Conservation (phyloP, 2,113 vertebrate species). For the Cyprinodon variegatus region DNA sequence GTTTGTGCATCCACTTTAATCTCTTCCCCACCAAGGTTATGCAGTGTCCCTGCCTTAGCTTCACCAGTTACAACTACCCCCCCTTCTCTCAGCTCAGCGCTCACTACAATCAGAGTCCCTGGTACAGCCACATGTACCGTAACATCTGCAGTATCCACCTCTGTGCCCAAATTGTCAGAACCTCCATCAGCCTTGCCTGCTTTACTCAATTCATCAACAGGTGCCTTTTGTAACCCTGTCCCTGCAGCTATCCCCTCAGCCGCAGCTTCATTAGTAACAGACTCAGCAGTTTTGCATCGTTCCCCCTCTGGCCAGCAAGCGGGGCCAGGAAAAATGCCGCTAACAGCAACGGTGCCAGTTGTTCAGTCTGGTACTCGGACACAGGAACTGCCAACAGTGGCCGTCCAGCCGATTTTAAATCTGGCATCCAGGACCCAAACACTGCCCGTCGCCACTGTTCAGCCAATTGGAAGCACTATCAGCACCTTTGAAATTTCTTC, state of each 20-base stretch:
- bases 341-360: constrained; percentile 48
- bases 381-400: constrained; percentile 78
- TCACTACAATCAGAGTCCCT: constrained; percentile 26
- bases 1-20: constrained; percentile 32
- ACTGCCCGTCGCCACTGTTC: constrained; percentile 81
- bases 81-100: constrained; percentile 22
- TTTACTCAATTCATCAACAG: constrained; percentile 26
- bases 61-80: constrained; percentile 34
- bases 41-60: constrained; percentile 22
- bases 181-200: constrained; percentile 38
- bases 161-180: constrained; percentile 33
- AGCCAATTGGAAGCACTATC: constrained; percentile 76
- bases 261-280: constrained; percentile 68
- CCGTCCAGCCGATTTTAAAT: constrained; percentile 80
- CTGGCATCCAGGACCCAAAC: constrained; percentile 73
- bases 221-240: constrained; percentile 18
- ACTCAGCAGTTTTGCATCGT: constrained; percentile 33
- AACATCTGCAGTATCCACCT: constrained; percentile 19
- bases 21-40: constrained; percentile 31
- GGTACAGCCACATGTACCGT: constrained; percentile 17
- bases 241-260: constrained; percentile 11
- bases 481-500: constrained; percentile 70
- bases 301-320: constrained; percentile 42
- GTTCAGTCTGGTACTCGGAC: constrained; percentile 52
- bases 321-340: constrained; percentile 32